Percentiles rank a stretch among this genome's conserved stretches.
These are phyloP conservation scores for Varroa destructor DNA, from an alignment of 1,140 invertebrate species.

Conservation along the genomic window DNA sequence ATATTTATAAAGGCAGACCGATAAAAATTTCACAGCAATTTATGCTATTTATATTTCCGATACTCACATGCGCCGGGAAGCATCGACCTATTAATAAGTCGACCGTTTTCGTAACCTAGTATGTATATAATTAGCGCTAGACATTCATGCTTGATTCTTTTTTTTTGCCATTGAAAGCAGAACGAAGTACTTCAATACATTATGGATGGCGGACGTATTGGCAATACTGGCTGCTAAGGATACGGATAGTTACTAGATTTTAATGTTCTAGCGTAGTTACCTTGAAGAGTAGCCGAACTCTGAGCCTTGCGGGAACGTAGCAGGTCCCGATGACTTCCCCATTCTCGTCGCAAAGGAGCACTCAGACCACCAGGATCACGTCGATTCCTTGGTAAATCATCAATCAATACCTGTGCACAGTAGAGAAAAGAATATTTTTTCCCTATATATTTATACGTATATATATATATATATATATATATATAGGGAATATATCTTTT, in stretches of 20 bases:
- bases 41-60: too few species aligned
- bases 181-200: background rate
- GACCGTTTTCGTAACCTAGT: too few species aligned
- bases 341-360: background rate
- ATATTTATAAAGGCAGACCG: too few species aligned
- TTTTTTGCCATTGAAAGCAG: too few species aligned
- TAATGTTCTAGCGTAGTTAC: background rate
- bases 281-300: background rate
- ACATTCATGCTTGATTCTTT: too few species aligned
- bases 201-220: too few species aligned
- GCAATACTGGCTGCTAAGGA: too few species aligned
- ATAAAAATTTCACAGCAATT: too few species aligned
- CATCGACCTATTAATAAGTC: too few species aligned
- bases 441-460: background rate
- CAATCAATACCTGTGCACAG: slow-evolving; percentile 5
- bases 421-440: background rate
- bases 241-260: too few species aligned
- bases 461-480: background rate
- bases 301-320: slow-evolving; percentile 8
- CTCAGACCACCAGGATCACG: background rate
- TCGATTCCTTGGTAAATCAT: slow-evolving; percentile 5
- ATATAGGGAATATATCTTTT: background rate
- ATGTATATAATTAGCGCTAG: too few species aligned
- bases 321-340: slow-evolving; percentile 14
- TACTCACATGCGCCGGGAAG: too few species aligned